Evolutionary conservation across 1,140 invertebrate species (phyloP).

Genomic region (Heliconius hewitsoni): DNA sequence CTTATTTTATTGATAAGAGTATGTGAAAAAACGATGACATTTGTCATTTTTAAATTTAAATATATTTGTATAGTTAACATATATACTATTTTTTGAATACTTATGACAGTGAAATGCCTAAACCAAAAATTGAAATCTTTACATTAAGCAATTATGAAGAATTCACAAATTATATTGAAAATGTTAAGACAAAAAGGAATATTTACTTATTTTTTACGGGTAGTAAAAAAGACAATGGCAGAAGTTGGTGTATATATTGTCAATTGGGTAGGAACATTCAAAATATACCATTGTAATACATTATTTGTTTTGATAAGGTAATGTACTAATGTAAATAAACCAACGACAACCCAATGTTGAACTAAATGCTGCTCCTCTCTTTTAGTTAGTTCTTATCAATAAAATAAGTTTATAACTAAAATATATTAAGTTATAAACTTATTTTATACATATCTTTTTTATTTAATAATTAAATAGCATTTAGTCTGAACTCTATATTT

Average conservation of each 20-base stretch:
- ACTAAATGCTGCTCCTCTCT: too few relatives aligned
- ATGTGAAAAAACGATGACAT: neutral
- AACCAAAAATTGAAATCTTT: conserved; percentile 45
- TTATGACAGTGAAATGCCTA: conserved; percentile 36
- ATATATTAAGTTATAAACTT: too few relatives aligned
- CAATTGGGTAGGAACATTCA: conserved; percentile 53
- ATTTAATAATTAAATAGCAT: too few relatives aligned
- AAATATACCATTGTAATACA: too few relatives aligned
- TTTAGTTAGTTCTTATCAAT: too few relatives aligned
- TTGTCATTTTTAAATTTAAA: neutral
- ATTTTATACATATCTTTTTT: too few relatives aligned
- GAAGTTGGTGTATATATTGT: conserved; percentile 72
- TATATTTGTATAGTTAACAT: neutral
- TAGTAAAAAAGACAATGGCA: conserved; percentile 67
- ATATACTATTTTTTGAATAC: neutral
- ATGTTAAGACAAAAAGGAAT: conserved; percentile 45
- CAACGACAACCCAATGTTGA: too few relatives aligned
- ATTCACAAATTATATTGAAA: conserved; percentile 50
- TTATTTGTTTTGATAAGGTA: too few relatives aligned
- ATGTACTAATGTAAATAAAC: too few relatives aligned
- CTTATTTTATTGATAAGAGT: neutral
- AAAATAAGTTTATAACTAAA: too few relatives aligned
- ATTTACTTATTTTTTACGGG: conserved; percentile 65
- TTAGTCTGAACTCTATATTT: neutral
- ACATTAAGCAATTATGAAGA: conserved; percentile 60